Evolutionary conservation across 2,888 invertebrate genomes (phyloP).

Genomic region (Cryptophagus acutangulus): DNA sequence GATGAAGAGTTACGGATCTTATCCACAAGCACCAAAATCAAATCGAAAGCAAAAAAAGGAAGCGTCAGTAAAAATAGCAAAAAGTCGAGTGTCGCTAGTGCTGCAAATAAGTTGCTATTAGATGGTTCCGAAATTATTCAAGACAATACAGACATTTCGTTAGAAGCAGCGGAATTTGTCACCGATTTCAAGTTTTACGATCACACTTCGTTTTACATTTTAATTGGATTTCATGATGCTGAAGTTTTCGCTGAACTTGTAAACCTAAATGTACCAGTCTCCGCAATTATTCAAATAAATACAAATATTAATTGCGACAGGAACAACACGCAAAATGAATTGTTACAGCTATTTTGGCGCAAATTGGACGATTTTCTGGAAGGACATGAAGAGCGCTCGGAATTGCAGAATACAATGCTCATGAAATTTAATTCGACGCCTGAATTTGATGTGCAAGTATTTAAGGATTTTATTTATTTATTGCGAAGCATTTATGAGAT

Average conservation of each 20-base stretch:
- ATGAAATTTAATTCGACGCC: slow-evolving; percentile 26
- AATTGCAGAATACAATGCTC: slow-evolving; percentile 30
- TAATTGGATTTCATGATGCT: slow-evolving; percentile 28
- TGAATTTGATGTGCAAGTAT: too few species aligned
- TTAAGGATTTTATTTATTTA: slow-evolving; percentile 26
- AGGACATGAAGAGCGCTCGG: slow-evolving; percentile 14
- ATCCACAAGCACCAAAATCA: slow-evolving; percentile 16
- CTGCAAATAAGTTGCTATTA: slow-evolving; percentile 3
- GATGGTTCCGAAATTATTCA: neutral
- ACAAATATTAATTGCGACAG: neutral
- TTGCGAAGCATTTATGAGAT: slow-evolving; percentile 29
- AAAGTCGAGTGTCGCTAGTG: slow-evolving; percentile 9
- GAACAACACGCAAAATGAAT: slow-evolving; percentile 4
- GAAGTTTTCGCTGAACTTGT: slow-evolving; percentile 23
- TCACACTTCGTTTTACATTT: slow-evolving; percentile 30
- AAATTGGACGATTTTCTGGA: slow-evolving; percentile 18
- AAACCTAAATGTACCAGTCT: slow-evolving; percentile 23
- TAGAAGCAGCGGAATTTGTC: slow-evolving; percentile 27
- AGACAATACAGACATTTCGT: slow-evolving; percentile 22
- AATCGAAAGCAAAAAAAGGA: neutral
- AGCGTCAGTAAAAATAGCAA: slow-evolving; percentile 22
- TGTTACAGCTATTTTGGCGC: slow-evolving; percentile 17
- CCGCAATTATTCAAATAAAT: slow-evolving; percentile 25
- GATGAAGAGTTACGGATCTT: slow-evolving; percentile 24
- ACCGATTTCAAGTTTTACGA: slow-evolving; percentile 32